phyloP scores from a whole-genome alignment of 2,888 invertebrate species.

The Caenorhabditis sp. region DNA sequence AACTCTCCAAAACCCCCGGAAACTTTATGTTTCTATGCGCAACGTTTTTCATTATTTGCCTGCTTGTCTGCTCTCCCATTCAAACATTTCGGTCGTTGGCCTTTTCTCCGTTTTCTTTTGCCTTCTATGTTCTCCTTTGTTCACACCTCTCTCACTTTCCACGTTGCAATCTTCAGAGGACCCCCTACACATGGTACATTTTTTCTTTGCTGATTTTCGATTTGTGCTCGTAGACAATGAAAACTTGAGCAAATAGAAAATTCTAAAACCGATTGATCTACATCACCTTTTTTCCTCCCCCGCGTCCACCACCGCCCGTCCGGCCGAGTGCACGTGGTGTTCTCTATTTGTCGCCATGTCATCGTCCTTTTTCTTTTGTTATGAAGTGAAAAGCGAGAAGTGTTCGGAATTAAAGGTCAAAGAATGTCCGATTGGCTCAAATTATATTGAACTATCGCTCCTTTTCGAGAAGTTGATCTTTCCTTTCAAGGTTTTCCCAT shows the following conservation, averaged over 20 bases:
- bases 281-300: conserved; percentile 18
- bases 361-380: conserved; percentile 24
- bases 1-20: background rate
- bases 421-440: background rate
- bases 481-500: background rate
- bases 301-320: conserved; percentile 13
- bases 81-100: conserved; percentile 45
- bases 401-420: conserved; percentile 8
- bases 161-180: conserved; percentile 17
- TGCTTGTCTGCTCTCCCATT: conserved; percentile 30
- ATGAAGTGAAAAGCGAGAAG: background rate
- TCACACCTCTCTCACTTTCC: conserved; percentile 16
- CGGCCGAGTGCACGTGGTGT: conserved; percentile 23
- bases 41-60: conserved; percentile 8
- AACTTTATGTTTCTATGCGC: conserved; percentile 1
- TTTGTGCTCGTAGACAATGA: background rate
- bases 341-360: conserved; percentile 58
- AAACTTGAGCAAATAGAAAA: conserved; percentile 23
- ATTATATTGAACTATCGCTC: background rate
- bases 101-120: conserved; percentile 15
- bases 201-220: conserved; percentile 5
- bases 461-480: background rate
- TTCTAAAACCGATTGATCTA: conserved; percentile 23
- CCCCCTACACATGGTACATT: background rate
- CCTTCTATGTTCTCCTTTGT: background rate